Evolutionary conservation across 1,140 invertebrate species (phyloP).

Genomic region (Bombus vancouverensis): DNA sequence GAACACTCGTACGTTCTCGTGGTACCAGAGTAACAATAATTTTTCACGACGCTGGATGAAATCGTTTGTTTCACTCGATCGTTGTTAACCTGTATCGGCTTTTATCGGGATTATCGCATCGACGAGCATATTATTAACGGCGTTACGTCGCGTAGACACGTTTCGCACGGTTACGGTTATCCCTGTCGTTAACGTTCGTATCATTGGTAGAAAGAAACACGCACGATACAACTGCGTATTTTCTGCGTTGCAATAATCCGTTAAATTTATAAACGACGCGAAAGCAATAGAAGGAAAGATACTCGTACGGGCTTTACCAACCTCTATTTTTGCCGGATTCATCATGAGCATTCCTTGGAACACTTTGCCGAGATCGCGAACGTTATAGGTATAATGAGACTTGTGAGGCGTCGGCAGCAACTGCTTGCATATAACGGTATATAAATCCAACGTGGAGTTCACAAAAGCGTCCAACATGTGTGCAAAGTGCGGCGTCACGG

Average conservation of each 20-base stretch:
- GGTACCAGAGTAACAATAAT: constrained; percentile 85
- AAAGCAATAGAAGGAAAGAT: too few relatives aligned
- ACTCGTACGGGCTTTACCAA: constrained; percentile 55
- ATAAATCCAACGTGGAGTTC: constrained; percentile 85
- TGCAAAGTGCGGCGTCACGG: constrained; percentile 73
- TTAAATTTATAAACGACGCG: too few relatives aligned
- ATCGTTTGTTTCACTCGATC: fast-evolving
- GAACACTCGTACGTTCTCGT: constrained; percentile 88
- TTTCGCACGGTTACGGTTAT: too few relatives aligned
- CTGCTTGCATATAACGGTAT: constrained; percentile 84
- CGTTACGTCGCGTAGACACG: too few relatives aligned
- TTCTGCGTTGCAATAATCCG: too few relatives aligned
- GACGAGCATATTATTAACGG: fast-evolving
- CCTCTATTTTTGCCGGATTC: constrained; percentile 81
- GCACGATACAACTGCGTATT: too few relatives aligned
- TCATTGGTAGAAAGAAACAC: fast-evolving
- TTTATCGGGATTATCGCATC: too few relatives aligned
- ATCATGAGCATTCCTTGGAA: constrained; percentile 89
- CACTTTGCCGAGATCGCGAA: constrained; percentile 88
- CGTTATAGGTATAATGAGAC: constrained; percentile 89
- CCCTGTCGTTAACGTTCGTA: too few relatives aligned
- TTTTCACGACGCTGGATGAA: constrained; percentile 42
- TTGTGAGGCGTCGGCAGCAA: constrained; percentile 87
- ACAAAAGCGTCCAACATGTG: constrained; percentile 82
- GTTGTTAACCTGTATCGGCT: too few relatives aligned